phyloP scores from a whole-genome alignment of 2,797 vertebrate species.

The Anguilla anguilla region DNA sequence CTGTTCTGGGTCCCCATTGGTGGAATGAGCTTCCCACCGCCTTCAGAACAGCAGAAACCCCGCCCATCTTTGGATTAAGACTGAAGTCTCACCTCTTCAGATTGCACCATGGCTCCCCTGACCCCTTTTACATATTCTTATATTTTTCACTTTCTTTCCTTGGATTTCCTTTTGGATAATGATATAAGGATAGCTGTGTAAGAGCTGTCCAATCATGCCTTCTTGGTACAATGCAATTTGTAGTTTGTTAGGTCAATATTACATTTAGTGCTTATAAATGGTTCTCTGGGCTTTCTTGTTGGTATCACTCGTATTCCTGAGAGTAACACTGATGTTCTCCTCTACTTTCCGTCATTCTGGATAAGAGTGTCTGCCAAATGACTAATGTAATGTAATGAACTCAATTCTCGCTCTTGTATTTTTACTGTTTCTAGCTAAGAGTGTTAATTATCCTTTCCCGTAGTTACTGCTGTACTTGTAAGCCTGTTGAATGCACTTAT shows the following conservation, averaged over 20 bases:
- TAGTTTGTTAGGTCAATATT: background rate
- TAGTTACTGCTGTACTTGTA: background rate
- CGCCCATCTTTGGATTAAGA: no score
- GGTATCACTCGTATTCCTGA: background rate
- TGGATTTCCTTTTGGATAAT: background rate
- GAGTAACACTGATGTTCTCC: background rate
- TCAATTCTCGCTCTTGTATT: background rate
- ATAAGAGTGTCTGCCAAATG: background rate
- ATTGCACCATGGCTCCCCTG: no score
- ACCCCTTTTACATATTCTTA: no score
- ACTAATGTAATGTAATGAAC: background rate
- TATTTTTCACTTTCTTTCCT: background rate
- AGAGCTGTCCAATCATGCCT: background rate
- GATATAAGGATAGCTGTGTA: background rate
- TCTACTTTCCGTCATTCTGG: background rate
- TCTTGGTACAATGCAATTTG: background rate
- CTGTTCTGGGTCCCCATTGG: no score
- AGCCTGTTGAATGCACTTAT: background rate
- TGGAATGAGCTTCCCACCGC: no score
- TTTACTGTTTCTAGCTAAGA: background rate
- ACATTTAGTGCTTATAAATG: background rate
- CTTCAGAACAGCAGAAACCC: no score
- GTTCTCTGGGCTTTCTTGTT: background rate
- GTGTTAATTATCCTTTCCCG: background rate
- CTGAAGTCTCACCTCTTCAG: no score